A percentile compares a stretch with the other conserved stretches of the same genome.
These are phyloP conservation scores for Pammene aurita DNA, from an alignment of 2,888 invertebrate species.

Conservation along the genomic window DNA sequence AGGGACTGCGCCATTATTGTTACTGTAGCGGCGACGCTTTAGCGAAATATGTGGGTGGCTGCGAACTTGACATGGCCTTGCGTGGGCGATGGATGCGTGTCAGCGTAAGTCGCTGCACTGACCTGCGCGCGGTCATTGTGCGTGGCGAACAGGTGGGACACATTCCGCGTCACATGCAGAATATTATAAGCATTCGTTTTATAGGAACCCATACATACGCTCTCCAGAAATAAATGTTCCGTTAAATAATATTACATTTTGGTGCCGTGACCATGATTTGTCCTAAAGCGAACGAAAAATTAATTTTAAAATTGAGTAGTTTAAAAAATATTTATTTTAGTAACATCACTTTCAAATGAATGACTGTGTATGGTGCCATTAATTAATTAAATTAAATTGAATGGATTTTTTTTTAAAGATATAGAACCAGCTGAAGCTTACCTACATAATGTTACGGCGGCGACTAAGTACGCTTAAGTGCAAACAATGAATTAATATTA, in stretches of 20 bases:
- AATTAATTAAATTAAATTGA: too few species aligned
- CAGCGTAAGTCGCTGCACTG: conserved; percentile 45
- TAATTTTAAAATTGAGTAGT: too few species aligned
- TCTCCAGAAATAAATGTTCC: neutral
- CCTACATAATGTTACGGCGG: too few species aligned
- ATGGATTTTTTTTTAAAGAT: too few species aligned
- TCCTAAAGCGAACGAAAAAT: neutral
- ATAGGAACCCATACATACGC: neutral
- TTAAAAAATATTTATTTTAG: too few species aligned
- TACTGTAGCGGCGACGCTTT: conserved; percentile 77
- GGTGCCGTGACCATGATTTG: conserved; percentile 13
- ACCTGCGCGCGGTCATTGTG: conserved; percentile 4
- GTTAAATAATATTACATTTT: neutral
- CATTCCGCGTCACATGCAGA: neutral
- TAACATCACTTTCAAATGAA: too few species aligned
- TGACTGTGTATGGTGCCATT: too few species aligned
- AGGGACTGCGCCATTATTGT: conserved; percentile 81
- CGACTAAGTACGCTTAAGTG: too few species aligned
- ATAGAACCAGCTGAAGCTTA: too few species aligned
- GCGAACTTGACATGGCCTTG: conserved; percentile 79
- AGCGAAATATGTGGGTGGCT: conserved; percentile 75
- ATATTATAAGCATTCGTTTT: neutral
- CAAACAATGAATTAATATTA: too few species aligned
- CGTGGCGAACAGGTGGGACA: conserved; percentile 1
- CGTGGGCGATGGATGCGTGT: conserved; percentile 53